These are phyloP conservation scores for Calonectris borealis DNA, from an alignment of 2,113 vertebrate species.

Conservation along the genomic window DNA sequence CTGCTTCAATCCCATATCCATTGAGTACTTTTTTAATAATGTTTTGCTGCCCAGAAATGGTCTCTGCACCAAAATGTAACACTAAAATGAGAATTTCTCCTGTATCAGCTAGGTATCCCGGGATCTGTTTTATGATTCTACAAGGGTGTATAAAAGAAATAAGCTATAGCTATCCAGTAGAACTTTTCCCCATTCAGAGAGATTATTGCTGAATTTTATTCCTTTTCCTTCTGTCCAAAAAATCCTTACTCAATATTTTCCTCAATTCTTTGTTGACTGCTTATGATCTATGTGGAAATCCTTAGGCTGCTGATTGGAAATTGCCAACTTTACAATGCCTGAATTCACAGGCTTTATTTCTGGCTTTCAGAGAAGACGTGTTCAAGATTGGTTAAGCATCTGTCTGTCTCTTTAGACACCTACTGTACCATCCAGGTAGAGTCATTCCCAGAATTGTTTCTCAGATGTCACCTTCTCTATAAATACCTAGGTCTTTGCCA, in stretches of 20 bases:
- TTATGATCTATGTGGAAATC: not conserved
- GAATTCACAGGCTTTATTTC: not conserved
- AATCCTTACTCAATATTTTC: not conserved
- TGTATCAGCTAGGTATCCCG: conserved; percentile 18
- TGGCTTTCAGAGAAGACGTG: not conserved
- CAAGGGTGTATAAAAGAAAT: conserved; percentile 22
- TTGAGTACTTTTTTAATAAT: not conserved
- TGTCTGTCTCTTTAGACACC: not conserved
- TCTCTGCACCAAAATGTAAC: not conserved
- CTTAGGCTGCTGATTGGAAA: not conserved
- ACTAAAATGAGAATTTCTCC: conserved; percentile 30
- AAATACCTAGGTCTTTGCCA: not conserved
- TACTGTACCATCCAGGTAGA: not conserved
- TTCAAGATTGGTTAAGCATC: not conserved
- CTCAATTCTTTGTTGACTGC: not conserved
- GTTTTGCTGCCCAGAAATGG: not conserved
- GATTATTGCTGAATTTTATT: conserved; percentile 8
- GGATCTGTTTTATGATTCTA: conserved; percentile 29
- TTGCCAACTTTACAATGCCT: not conserved
- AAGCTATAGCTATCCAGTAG: not conserved
- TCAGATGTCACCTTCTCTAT: not conserved
- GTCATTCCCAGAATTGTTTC: not conserved
- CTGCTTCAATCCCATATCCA: not conserved
- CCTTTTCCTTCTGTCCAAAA: not conserved
- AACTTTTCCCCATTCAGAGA: not conserved